Evolutionary conservation across 2,888 invertebrate species (phyloP).

Genomic region (Ypsolopha scabrella): DNA sequence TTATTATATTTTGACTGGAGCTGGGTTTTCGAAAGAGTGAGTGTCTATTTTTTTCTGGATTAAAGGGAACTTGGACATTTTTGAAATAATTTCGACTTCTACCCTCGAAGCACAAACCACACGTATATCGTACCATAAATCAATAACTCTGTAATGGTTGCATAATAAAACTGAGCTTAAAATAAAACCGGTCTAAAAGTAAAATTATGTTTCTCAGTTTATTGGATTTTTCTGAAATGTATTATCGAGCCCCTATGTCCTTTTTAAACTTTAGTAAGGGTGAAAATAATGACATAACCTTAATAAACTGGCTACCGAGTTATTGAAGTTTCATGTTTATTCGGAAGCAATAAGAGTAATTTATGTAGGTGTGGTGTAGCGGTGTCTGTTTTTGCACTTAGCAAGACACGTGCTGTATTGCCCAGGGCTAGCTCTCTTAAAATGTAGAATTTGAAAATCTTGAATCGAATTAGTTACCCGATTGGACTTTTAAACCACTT

Average conservation of each 20-base stretch:
- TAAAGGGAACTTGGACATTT: too few species aligned
- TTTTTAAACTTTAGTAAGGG: background rate
- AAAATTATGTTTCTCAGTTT: constrained; percentile 1
- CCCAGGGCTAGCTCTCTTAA: background rate
- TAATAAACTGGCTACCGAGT: background rate
- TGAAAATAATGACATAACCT: background rate
- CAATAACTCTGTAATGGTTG: too few species aligned
- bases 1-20: too few species aligned
- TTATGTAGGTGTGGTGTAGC: background rate
- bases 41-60: too few species aligned
- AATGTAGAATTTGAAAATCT: constrained; percentile 1
- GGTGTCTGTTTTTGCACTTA: background rate
- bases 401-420: constrained; percentile 1
- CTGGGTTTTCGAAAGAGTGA: too few species aligned
- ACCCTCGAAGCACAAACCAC: too few species aligned
- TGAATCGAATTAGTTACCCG: background rate
- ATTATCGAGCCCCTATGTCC: background rate
- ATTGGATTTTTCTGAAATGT: constrained; percentile 2
- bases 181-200: background rate
- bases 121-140: too few species aligned
- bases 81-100: too few species aligned
- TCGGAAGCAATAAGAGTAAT: too few species aligned
- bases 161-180: too few species aligned
- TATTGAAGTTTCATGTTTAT: too few species aligned
- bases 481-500: background rate